These are phyloP conservation scores for Phalloptychus januarius DNA, from an alignment of 2,797 vertebrate genomes.

Conservation along the genomic window DNA sequence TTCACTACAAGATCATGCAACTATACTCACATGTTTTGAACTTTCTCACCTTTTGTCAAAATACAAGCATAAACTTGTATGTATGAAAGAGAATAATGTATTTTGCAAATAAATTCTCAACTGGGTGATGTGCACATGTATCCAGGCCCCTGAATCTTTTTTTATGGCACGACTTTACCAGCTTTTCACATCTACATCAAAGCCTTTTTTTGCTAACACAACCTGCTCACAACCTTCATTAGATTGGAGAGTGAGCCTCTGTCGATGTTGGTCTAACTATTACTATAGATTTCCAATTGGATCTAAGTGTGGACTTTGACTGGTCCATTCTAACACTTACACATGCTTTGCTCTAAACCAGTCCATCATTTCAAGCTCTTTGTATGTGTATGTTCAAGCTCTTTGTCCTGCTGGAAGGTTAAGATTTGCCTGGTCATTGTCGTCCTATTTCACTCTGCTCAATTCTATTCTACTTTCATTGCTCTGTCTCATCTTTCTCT, in stretches of 20 bases:
- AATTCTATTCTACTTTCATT: no score
- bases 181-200: not conserved
- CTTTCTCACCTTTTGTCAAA: not conserved
- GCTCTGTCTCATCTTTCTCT: no score
- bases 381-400: not conserved
- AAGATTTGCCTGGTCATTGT: not conserved
- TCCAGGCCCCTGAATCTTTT: not conserved
- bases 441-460: no score
- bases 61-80: not conserved
- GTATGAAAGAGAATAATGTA: not conserved
- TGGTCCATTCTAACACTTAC: not conserved
- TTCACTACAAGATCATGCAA: not conserved
- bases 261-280: not conserved
- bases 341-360: not conserved
- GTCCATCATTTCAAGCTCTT: not conserved
- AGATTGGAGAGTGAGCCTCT: not conserved
- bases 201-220: not conserved
- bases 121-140: not conserved
- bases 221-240: not conserved
- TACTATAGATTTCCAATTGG: not conserved
- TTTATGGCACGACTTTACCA: not conserved
- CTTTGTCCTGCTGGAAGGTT: not conserved
- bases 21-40: not conserved
- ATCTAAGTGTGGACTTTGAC: no score
- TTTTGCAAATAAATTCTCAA: not conserved